Percentiles rank a stretch among this genome's conserved stretches.
phyloP scores from a whole-genome alignment of 1,140 invertebrate genomes.

The Drosophila punjabiensis region DNA sequence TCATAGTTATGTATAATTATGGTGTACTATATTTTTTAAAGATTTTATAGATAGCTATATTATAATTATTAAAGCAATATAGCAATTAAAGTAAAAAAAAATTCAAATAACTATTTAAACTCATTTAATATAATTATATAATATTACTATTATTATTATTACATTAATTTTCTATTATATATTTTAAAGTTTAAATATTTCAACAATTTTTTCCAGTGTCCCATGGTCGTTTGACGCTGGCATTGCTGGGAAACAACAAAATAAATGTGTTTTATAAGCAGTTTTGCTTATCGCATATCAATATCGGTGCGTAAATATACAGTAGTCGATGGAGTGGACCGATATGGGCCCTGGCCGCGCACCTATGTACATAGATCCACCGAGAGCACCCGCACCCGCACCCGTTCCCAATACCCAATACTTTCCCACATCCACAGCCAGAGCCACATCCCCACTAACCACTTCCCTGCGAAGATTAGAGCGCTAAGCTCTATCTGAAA shows the following conservation, averaged over 20 bases:
- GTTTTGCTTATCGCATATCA: conserved; percentile 82
- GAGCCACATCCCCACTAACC: background rate
- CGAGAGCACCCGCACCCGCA: conserved; percentile 17
- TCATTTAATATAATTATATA: too few relatives aligned
- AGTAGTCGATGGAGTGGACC: conserved; percentile 76
- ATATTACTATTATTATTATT: background rate
- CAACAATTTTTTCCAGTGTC: background rate
- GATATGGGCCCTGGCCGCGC: conserved; percentile 50
- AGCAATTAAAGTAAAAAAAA: too few relatives aligned
- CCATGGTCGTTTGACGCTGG: conserved; percentile 8
- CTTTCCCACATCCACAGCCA: conserved; percentile 7
- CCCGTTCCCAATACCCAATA: background rate
- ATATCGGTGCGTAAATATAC: conserved; percentile 84
- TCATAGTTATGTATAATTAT: too few relatives aligned
- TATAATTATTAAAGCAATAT: too few relatives aligned
- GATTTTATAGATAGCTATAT: too few relatives aligned
- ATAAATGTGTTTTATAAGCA: conserved; percentile 84
- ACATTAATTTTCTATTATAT: background rate
- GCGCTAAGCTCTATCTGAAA: conserved; percentile 44
- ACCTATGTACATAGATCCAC: conserved; percentile 61
- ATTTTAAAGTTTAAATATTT: too few relatives aligned
- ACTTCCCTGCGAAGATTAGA: conserved; percentile 41
- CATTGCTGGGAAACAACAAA: conserved; percentile 66
- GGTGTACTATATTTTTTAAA: too few relatives aligned
- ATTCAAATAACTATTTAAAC: too few relatives aligned